Evolutionary conservation across 2,888 invertebrate genomes (phyloP).

Genomic region (Tupiocoris notatus): DNA sequence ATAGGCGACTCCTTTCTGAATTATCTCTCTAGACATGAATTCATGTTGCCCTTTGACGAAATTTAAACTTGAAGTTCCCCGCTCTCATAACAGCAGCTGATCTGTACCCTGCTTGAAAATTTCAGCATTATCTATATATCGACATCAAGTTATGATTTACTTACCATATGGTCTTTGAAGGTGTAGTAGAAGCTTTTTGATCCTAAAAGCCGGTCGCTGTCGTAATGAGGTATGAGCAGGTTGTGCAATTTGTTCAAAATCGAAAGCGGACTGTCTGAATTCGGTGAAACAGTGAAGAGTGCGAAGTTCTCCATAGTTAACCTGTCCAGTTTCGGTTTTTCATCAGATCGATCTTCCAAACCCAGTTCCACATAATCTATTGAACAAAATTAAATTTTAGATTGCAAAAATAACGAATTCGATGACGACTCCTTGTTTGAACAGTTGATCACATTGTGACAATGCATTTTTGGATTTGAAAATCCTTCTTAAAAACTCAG

Average conservation of each 20-base stretch:
- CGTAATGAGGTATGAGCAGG: slow-evolving; percentile 28
- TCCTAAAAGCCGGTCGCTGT: slow-evolving; percentile 26
- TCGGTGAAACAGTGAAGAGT: slow-evolving; percentile 20
- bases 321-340: slow-evolving; percentile 18
- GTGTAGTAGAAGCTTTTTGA: slow-evolving; percentile 36
- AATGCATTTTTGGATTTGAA: not conserved
- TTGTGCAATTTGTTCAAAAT: slow-evolving; percentile 37
- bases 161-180: slow-evolving; percentile 22
- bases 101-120: too few species aligned
- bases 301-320: slow-evolving; percentile 36
- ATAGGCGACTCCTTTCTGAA: too few species aligned
- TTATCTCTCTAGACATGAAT: too few species aligned
- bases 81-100: too few species aligned
- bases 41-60: too few species aligned
- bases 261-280: slow-evolving; percentile 13
- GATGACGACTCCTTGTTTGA: not conserved
- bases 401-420: not conserved
- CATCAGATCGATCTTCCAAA: not conserved
- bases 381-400: not conserved
- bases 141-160: too few species aligned
- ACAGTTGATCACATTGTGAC: not conserved
- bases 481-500: not conserved
- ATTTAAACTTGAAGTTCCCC: too few species aligned
- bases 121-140: too few species aligned
- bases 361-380: slow-evolving; percentile 29